A percentile compares a stretch with the other conserved stretches of the same genome.
Conservation (phyloP, 2,797 vertebrate genomes). For the Scarus forsteni region DNA sequence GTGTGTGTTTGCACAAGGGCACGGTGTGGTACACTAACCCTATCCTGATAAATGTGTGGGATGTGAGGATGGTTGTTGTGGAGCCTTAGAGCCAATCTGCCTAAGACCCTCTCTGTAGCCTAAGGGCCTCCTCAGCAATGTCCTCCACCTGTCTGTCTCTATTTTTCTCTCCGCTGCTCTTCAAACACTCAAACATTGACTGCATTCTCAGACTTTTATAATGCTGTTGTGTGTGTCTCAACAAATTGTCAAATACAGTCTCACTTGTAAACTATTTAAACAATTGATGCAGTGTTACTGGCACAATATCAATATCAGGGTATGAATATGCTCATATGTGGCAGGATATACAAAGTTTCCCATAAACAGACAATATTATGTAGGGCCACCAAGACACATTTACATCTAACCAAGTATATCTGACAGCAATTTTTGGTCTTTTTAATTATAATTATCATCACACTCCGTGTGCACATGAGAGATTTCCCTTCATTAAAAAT, state of each 20-base stretch:
- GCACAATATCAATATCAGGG: too few relatives aligned
- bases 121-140: conserved; percentile 61
- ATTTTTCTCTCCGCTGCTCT: conserved; percentile 47
- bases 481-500: too few relatives aligned
- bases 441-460: too few relatives aligned
- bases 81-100: conserved; percentile 65
- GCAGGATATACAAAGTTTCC: too few relatives aligned
- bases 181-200: conserved; percentile 47
- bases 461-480: too few relatives aligned
- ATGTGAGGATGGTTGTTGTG: conserved; percentile 60
- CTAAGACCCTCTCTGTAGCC: conserved; percentile 67
- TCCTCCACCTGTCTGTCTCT: conserved; percentile 61
- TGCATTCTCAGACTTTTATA: conserved; percentile 21
- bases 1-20: conserved; percentile 44
- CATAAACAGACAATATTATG: too few relatives aligned
- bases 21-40: conserved; percentile 52
- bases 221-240: conserved; percentile 2
- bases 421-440: too few relatives aligned
- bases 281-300: not conserved
- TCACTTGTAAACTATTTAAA: not conserved
- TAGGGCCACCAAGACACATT: too few relatives aligned
- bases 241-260: not conserved
- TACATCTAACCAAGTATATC: too few relatives aligned
- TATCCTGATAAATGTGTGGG: conserved; percentile 73
- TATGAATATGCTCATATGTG: too few relatives aligned